phyloP scores from a whole-genome alignment of 2,888 invertebrate genomes.

The Cepaea hortensis region DNA sequence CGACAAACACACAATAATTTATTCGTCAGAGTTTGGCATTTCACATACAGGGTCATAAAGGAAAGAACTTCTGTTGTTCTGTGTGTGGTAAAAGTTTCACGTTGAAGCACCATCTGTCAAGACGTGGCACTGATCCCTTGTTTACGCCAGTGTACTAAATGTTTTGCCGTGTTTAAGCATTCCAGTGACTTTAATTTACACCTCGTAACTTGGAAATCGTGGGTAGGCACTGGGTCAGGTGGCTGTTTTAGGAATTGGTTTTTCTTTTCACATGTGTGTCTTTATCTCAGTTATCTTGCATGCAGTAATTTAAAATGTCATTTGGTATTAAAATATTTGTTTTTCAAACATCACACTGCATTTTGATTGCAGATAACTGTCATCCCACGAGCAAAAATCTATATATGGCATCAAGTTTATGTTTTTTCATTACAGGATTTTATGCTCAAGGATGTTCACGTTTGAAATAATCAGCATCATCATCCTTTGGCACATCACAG shows the following conservation, averaged over 20 bases:
- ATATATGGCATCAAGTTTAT: neutral
- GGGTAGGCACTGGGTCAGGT: too few relatives aligned
- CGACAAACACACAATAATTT: neutral
- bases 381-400: neutral
- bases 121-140: conserved; percentile 27
- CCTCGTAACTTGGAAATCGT: neutral
- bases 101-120: conserved; percentile 31
- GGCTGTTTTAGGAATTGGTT: too few relatives aligned
- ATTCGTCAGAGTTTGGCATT: conserved; percentile 19
- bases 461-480: conserved; percentile 3
- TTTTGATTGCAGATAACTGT: neutral
- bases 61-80: conserved; percentile 30
- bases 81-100: conserved; percentile 39
- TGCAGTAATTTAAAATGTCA: neutral
- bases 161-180: conserved; percentile 10
- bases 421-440: conserved; percentile 37
- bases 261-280: too few relatives aligned
- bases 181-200: neutral
- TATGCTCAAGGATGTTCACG: conserved; percentile 1
- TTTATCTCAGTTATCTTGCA: too few relatives aligned
- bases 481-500: conserved; percentile 14
- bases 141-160: conserved; percentile 22
- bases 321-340: neutral
- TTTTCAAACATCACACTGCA: neutral
- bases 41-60: conserved; percentile 44